Base-by-base conservation (phyloP, 64 coral and sea anemone species). In the Anthopleura sola region DNA sequence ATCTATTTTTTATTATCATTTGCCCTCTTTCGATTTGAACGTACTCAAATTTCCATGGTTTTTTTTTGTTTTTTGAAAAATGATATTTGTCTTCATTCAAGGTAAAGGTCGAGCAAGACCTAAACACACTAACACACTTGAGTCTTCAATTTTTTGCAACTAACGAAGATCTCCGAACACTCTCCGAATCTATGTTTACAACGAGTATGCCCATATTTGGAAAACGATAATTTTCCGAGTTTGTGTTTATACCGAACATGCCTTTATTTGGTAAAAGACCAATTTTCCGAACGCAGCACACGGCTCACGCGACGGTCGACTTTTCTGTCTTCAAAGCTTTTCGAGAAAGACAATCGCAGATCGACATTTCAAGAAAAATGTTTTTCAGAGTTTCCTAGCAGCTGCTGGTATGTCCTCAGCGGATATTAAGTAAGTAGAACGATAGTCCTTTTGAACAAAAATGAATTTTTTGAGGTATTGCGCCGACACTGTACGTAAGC, bases 371-470 rank as follows among this genome's bases (percentile, higher is more conserved):
- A 15, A 66, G 10, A 71, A 71, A 29, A 8, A 71, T 90, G 89
- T 62, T 85, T 90, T 85, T 90, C 14, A 78, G 57, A 47, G 82
- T 90, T 78, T 85, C 51, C 23, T 90, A 85, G 19, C 89, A 78
- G 21, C 80, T n/a, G 26, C 68, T 90, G 74, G 31, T 90, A 91
- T 91, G 89, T 85, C 82, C 71, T 55, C 83, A 17, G 46, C 83
- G 34, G 89, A 91, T 57, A 55, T 86, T 49, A 91, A 86, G 89
- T 91, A 91, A 91, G 89, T 56, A 60, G 5, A 32, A 54, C 3
- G 46, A 57, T 6, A 5, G 8, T 34, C 12, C 36, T 2, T 49
- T 53, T 83, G 12, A 56, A 28, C 6, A 60, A 36, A 48, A 48
- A 57, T 4, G 33, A 36, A 31, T 17, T 17, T 58, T 32, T 44